phyloP scores from a whole-genome alignment of 2,888 invertebrate species.

The Lepetodrilus schrolli region DNA sequence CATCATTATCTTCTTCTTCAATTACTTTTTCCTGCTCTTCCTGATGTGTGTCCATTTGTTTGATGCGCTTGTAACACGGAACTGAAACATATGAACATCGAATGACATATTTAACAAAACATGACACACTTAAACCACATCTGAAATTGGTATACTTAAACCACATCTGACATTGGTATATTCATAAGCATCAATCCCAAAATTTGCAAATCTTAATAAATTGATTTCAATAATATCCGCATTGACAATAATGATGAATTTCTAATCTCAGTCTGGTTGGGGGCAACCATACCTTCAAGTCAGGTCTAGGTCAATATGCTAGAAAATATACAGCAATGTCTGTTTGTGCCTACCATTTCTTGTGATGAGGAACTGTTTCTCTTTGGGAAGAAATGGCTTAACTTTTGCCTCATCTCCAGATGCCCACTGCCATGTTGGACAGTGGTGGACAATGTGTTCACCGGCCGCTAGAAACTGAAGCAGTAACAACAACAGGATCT shows the following conservation, averaged over 20 bases:
- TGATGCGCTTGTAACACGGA: slow-evolving; percentile 95
- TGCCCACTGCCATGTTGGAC: slow-evolving; percentile 99
- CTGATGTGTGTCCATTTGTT: slow-evolving; percentile 90
- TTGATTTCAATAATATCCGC: too few relatives aligned
- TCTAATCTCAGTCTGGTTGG: too few relatives aligned
- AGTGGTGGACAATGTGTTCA: slow-evolving; percentile 98
- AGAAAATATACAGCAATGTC: too few relatives aligned
- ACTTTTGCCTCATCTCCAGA: slow-evolving; percentile 91
- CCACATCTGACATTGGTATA: too few relatives aligned
- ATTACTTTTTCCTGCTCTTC: slow-evolving; percentile 91
- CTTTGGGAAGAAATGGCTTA: slow-evolving; percentile 91
- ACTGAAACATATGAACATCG: slow-evolving; percentile 80
- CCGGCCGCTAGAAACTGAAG: slow-evolving; percentile 93
- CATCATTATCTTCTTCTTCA: slow-evolving; percentile 86
- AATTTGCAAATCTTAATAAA: too few relatives aligned
- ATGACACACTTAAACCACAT: too few relatives aligned
- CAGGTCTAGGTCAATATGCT: too few relatives aligned
- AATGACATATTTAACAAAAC: too few relatives aligned
- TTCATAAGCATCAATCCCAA: too few relatives aligned
- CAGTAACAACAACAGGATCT: background rate
- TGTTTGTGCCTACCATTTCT: slow-evolving; percentile 85
- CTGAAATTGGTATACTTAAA: too few relatives aligned
- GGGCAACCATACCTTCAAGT: too few relatives aligned
- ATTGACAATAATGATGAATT: too few relatives aligned
- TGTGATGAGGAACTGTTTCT: slow-evolving; percentile 97